Evolutionary conservation across 2,797 vertebrate species (phyloP).

Genomic region (Danio tinwini): DNA sequence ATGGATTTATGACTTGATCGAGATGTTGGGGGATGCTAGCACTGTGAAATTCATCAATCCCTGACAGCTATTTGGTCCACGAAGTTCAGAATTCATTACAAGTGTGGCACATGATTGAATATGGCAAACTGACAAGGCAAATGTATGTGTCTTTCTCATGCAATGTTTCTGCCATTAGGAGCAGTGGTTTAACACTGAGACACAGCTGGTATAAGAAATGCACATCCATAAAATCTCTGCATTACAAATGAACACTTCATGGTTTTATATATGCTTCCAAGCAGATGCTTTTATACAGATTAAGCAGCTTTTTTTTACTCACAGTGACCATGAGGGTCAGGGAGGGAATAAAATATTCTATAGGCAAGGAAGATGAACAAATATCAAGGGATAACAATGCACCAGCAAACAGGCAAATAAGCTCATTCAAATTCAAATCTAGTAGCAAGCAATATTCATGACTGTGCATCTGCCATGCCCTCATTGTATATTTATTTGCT

Average conservation of each 20-base stretch:
- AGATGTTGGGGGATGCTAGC: conserved; percentile 10
- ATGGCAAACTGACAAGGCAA: conserved; percentile 1
- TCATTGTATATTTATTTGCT: conserved; percentile 34
- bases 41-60: conserved; percentile 47
- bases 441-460: conserved; percentile 25
- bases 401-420: conserved; percentile 15
- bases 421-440: conserved; percentile 42
- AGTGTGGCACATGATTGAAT: conserved; percentile 36
- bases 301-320: neutral
- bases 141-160: neutral
- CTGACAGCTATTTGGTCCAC: conserved; percentile 17
- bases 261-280: conserved; percentile 1
- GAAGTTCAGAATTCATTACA: conserved; percentile 40
- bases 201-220: neutral
- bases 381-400: conserved; percentile 29
- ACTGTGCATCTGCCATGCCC: neutral
- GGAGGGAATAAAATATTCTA: neutral
- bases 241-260: neutral
- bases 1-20: neutral
- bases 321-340: neutral
- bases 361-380: conserved; percentile 15
- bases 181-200: neutral
- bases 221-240: neutral
- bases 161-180: neutral
- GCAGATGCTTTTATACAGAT: conserved; percentile 12